These are phyloP conservation scores for Dermatophagoides farinae DNA, from an alignment of 1,140 invertebrate genomes.

Conservation along the genomic window DNA sequence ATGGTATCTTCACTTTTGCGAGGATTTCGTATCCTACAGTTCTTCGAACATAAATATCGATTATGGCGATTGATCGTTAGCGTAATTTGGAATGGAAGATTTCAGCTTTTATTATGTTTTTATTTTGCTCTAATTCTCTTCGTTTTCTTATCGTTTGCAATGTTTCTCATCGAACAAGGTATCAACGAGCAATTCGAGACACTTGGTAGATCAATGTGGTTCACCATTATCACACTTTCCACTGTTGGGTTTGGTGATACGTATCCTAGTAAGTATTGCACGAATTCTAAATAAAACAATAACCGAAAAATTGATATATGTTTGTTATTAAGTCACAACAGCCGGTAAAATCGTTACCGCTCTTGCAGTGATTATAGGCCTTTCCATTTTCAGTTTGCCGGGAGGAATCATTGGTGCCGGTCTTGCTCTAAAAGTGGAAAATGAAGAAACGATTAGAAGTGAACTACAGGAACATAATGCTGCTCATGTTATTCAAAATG, in stretches of 20 bases:
- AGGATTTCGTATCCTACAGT: conserved; percentile 4
- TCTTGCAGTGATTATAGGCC: neutral
- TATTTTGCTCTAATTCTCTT: neutral
- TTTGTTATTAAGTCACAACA: neutral
- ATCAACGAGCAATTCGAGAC: neutral
- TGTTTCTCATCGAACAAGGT: neutral
- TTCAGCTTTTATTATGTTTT: neutral
- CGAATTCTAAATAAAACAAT: too few relatives aligned
- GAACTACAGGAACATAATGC: neutral
- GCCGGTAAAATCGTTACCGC: conserved; percentile 1
- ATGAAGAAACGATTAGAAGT: neutral
- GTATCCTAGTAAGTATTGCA: neutral
- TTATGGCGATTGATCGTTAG: neutral
- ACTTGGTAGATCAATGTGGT: neutral
- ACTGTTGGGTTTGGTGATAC: conserved; percentile 2
- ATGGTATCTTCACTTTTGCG: neutral
- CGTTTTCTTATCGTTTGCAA: neutral
- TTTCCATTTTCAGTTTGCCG: neutral
- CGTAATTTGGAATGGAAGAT: neutral
- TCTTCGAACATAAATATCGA: conserved; percentile 5
- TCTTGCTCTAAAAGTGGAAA: neutral
- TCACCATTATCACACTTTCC: neutral
- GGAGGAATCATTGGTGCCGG: conserved; percentile 3
- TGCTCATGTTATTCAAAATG: neutral
- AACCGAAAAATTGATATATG: too few relatives aligned